Evolutionary conservation across 2,888 invertebrate species (phyloP), one percentile per base, ranked within the genome.

Genomic region (Marasmarcha lunaedactyla): DNA sequence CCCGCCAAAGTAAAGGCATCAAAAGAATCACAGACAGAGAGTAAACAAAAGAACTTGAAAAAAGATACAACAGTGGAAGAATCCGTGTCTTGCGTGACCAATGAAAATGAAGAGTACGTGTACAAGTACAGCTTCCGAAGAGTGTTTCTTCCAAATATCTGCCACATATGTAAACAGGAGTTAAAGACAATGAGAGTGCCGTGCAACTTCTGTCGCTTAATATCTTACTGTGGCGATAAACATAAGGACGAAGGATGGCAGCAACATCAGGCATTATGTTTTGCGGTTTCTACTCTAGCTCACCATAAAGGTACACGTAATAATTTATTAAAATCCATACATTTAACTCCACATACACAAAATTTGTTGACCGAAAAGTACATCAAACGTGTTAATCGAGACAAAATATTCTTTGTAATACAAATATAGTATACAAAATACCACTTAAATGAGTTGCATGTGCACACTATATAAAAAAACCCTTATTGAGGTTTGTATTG

Each of bases 101-200:
- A 86, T 44, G 86, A 85, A 15, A 87, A 86, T 27, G 86, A 87
- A 40, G 86, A 86, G 40, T 77, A 88, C 36, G 86, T 89, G 37
- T 88, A 89, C 51, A 86, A 88, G 46, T 88, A 89, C 46, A 87
- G 85, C 53, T 89, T 89, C 39, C 79, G 90, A 7, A 85, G 85
- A 55, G 87, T 89, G 10, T 90, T 87, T 55, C 67, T 87, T 25
- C 83, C 86, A 33, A 87, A 85, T 44, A 67, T 85, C 3, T 90
- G 90, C 43, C 78, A 84, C 37, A 58, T 81, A 37, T 85, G 85
- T 47, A 83, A 84, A 45, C 73, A 70, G 15, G 64, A 68, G 20
- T 50, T 84, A 42, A 57, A 49, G 33, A 56, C 65, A 1, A 41
- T 50, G 0, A 57, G 73, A 42, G 58, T 79, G 1, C 60, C 76